These are phyloP conservation scores for Gnathonemus longibarbis DNA, from an alignment of 2,113 vertebrate species.

Conservation along the genomic window DNA sequence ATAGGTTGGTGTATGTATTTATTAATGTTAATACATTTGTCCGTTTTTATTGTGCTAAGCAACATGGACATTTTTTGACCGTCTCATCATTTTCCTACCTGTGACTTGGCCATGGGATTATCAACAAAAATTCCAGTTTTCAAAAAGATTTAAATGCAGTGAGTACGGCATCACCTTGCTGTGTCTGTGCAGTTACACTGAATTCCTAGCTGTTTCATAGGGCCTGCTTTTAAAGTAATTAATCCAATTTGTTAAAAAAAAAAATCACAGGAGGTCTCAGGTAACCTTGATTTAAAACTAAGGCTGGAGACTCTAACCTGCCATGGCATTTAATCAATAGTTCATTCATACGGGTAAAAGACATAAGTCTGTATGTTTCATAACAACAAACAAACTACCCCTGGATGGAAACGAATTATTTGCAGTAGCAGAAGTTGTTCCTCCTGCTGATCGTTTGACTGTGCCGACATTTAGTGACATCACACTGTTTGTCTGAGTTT, in stretches of 20 bases:
- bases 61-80: neutral
- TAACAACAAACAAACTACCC: neutral
- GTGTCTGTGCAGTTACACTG: neutral
- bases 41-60: neutral
- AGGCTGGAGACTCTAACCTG: neutral
- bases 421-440: neutral
- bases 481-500: neutral
- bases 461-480: neutral
- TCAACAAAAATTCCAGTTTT: neutral
- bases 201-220: neutral
- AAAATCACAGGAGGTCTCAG: neutral
- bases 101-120: neutral
- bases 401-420: neutral
- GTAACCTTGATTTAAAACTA: neutral
- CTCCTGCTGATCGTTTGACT: neutral
- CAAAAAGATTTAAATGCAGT: neutral
- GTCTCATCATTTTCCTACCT: neutral
- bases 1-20: neutral
- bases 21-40: neutral
- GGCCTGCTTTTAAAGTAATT: neutral
- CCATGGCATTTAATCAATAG: neutral
- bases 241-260: slow-evolving; percentile 1
- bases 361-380: neutral
- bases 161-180: neutral
- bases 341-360: neutral